Percentiles rank a stretch among this genome's conserved stretches.
These are phyloP conservation scores for Schrankia costaestrigalis DNA, from an alignment of 2,888 invertebrate species.

Conservation along the genomic window DNA sequence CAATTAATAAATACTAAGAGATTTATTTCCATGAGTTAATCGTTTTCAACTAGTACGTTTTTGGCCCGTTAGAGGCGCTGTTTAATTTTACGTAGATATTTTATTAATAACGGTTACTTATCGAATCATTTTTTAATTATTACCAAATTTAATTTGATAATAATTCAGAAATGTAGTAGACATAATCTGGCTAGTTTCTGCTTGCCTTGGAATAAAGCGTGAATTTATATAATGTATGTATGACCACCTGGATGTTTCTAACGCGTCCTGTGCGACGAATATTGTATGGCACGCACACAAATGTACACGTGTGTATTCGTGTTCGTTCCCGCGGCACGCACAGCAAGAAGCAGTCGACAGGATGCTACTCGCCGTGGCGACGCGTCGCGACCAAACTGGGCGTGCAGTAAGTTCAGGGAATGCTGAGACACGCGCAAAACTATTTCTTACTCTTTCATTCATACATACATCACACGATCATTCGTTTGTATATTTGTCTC, in stretches of 20 bases:
- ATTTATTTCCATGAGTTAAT: too few relatives aligned
- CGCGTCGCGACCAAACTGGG: slow-evolving; percentile 96
- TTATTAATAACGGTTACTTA: too few relatives aligned
- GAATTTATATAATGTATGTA: neutral
- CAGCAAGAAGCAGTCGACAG: slow-evolving; percentile 84
- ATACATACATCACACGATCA: slow-evolving; percentile 58
- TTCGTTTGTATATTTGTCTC: slow-evolving; percentile 40
- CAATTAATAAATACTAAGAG: neutral
- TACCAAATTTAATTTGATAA: neutral
- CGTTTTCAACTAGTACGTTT: too few relatives aligned
- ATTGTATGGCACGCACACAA: slow-evolving; percentile 48
- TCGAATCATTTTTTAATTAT: too few relatives aligned
- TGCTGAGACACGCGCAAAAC: slow-evolving; percentile 52
- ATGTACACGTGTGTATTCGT: slow-evolving; percentile 70
- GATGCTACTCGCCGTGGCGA: slow-evolving; percentile 95
- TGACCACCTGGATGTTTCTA: slow-evolving; percentile 42
- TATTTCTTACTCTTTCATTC: slow-evolving; percentile 61
- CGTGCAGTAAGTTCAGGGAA: slow-evolving; percentile 91
- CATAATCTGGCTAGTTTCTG: neutral
- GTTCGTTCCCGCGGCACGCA: slow-evolving; percentile 40
- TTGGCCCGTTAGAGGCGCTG: too few relatives aligned
- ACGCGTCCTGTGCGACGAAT: slow-evolving; percentile 27
- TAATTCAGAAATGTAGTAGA: neutral
- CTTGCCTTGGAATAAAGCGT: neutral
- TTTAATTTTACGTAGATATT: too few relatives aligned